Conservation (phyloP, 2,113 vertebrate genomes). For the Trichomycterus rosablanca region DNA sequence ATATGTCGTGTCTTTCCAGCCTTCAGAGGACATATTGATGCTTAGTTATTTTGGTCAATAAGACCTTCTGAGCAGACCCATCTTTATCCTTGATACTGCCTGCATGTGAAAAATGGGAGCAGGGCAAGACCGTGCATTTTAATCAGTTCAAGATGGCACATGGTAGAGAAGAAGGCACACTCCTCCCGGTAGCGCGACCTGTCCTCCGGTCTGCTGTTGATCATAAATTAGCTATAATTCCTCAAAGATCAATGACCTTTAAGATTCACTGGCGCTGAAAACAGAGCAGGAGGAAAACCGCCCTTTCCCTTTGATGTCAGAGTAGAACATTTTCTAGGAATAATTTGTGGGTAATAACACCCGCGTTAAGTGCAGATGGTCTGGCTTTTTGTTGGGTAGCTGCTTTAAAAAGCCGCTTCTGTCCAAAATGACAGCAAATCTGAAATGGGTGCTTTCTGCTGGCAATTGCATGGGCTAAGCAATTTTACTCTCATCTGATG, state of each 20-base stretch:
- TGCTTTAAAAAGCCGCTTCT: slow-evolving; percentile 30
- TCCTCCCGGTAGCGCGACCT: slow-evolving; percentile 17
- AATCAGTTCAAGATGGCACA: slow-evolving; percentile 56
- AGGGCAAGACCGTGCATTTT: slow-evolving; percentile 62
- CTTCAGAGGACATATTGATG: slow-evolving; percentile 69
- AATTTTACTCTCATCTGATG: slow-evolving; percentile 33
- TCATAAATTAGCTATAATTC: slow-evolving; percentile 34
- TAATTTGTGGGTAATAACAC: slow-evolving; percentile 37
- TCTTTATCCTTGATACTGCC: slow-evolving; percentile 66
- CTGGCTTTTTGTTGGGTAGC: slow-evolving; percentile 23
- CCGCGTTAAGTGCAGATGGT: slow-evolving; percentile 31
- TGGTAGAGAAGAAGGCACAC: slow-evolving; percentile 41
- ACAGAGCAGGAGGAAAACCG: neutral
- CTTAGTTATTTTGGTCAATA: slow-evolving; percentile 72
- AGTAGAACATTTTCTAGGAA: slow-evolving; percentile 16
- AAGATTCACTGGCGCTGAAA: neutral
- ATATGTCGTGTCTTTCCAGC: slow-evolving; percentile 57
- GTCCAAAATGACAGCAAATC: slow-evolving; percentile 29
- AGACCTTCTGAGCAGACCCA: slow-evolving; percentile 65
- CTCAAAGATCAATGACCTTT: slow-evolving; percentile 22
- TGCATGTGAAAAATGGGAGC: slow-evolving; percentile 67
- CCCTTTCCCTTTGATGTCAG: slow-evolving; percentile 13
- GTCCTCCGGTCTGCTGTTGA: slow-evolving; percentile 24
- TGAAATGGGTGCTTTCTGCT: slow-evolving; percentile 32
- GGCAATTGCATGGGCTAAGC: slow-evolving; percentile 30